phyloP scores from a whole-genome alignment of 2,113 vertebrate species.

The Chlorocebus sabaeus region DNA sequence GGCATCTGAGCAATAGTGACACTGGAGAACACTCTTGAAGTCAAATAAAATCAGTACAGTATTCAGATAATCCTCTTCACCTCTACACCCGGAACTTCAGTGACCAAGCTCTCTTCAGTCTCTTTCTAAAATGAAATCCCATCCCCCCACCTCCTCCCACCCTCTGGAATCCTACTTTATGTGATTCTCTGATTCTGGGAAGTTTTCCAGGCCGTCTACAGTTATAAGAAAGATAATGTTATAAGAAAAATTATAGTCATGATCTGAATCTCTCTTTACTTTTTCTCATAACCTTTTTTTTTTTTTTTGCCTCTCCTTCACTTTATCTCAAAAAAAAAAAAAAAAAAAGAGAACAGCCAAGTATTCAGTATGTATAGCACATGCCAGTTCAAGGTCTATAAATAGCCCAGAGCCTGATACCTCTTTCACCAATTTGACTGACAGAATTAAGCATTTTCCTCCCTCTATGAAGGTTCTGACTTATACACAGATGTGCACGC shows the following conservation, averaged over 20 bases:
- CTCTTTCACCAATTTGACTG: constrained; percentile 45
- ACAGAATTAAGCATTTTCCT: constrained; percentile 42
- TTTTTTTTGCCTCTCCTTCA: constrained; percentile 6
- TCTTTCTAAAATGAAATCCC: constrained; percentile 36
- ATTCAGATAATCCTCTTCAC: constrained; percentile 64
- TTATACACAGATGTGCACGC: constrained; percentile 21
- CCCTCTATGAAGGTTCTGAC: constrained; percentile 50
- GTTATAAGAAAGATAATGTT: constrained; percentile 7
- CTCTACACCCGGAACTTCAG: background rate
- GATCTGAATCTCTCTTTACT: constrained; percentile 32
- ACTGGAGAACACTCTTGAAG: constrained; percentile 60
- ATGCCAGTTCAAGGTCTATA: constrained; percentile 59
- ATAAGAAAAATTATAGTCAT: background rate
- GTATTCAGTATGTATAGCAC: constrained; percentile 15
- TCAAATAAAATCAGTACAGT: constrained; percentile 62
- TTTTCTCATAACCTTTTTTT: background rate
- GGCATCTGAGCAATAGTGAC: constrained; percentile 35
- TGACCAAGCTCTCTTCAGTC: background rate
- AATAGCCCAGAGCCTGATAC: constrained; percentile 50
- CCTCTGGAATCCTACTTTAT: background rate
- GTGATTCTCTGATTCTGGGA: constrained; percentile 16
- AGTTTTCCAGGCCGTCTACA: background rate
- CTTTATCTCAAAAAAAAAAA: background rate
- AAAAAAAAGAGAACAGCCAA: constrained; percentile 51
- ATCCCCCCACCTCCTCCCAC: background rate